Conservation (phyloP, 1,140 invertebrate species). For the Colletes gigas region DNA sequence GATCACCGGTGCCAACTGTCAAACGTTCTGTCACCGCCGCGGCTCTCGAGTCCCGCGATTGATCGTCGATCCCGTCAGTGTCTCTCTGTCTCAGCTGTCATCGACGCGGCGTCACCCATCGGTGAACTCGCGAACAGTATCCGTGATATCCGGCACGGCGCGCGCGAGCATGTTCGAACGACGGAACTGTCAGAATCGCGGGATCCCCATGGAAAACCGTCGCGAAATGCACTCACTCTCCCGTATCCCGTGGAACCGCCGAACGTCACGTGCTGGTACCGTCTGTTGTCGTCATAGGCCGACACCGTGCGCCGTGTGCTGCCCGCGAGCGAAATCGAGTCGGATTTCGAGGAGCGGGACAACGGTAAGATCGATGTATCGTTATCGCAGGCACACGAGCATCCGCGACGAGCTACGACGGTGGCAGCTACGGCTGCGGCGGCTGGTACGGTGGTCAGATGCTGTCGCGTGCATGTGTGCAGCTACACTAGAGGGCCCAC, state of each 20-base stretch:
- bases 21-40: too few species aligned
- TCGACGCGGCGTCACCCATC: slow-evolving; percentile 21
- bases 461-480: slow-evolving; percentile 81
- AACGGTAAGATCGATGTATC: slow-evolving; percentile 7
- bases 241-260: not conserved
- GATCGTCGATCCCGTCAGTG: not conserved
- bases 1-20: too few species aligned
- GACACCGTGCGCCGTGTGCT: not conserved
- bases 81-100: slow-evolving; percentile 36
- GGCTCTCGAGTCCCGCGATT: not conserved
- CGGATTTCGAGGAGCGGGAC: not conserved
- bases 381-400: slow-evolving; percentile 56
- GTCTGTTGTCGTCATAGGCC: not conserved
- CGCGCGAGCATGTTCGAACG: not conserved
- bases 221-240: slow-evolving; percentile 32
- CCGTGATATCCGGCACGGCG: not conserved
- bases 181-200: not conserved
- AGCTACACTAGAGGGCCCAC: slow-evolving; percentile 76
- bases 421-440: slow-evolving; percentile 58
- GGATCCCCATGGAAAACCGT: not conserved
- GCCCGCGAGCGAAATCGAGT: not conserved
- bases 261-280: slow-evolving; percentile 5
- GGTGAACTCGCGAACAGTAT: slow-evolving; percentile 13
- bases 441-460: slow-evolving; percentile 73
- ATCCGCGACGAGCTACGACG: slow-evolving; percentile 56